These are phyloP conservation scores for Periparus ater DNA, from an alignment of 2,797 vertebrate genomes.

Conservation along the genomic window DNA sequence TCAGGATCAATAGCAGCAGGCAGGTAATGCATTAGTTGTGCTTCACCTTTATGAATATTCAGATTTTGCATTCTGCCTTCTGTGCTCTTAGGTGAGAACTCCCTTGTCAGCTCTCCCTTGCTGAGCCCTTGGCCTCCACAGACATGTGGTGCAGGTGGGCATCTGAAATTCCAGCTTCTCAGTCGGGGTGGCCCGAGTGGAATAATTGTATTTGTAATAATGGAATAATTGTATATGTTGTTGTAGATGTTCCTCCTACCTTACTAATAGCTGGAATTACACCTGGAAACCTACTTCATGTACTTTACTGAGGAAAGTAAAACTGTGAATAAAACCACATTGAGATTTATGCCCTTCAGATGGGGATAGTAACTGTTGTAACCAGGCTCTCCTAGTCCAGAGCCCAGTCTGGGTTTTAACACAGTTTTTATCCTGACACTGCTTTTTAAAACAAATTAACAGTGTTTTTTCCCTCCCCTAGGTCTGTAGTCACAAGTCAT, in stretches of 20 bases:
- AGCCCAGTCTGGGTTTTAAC: not conserved
- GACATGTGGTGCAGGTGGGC: fast-evolving
- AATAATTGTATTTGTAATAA: not conserved
- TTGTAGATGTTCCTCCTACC: not conserved
- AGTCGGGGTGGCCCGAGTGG: not conserved
- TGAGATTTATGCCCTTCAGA: not conserved
- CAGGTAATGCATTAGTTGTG: not conserved
- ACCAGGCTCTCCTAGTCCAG: not conserved
- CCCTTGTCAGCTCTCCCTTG: not conserved
- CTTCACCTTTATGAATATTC: slow-evolving; percentile 5
- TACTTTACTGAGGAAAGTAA: not conserved
- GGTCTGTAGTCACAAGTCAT: not conserved
- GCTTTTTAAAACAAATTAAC: not conserved
- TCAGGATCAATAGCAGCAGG: not conserved
- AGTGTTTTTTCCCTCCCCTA: not conserved
- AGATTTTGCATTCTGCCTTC: not conserved
- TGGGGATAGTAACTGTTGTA: not conserved
- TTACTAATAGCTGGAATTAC: not conserved
- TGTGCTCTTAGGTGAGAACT: not conserved
- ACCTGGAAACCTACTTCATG: not conserved
- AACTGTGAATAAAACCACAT: not conserved
- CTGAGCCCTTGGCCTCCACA: not conserved
- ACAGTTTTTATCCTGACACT: not conserved
- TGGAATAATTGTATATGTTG: not conserved
- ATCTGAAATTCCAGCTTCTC: not conserved